A percentile compares a stretch with the other conserved stretches of the same genome.
Evolutionary conservation across 2,113 vertebrate species (phyloP).

Genomic region (Aegithalos caudatus): DNA sequence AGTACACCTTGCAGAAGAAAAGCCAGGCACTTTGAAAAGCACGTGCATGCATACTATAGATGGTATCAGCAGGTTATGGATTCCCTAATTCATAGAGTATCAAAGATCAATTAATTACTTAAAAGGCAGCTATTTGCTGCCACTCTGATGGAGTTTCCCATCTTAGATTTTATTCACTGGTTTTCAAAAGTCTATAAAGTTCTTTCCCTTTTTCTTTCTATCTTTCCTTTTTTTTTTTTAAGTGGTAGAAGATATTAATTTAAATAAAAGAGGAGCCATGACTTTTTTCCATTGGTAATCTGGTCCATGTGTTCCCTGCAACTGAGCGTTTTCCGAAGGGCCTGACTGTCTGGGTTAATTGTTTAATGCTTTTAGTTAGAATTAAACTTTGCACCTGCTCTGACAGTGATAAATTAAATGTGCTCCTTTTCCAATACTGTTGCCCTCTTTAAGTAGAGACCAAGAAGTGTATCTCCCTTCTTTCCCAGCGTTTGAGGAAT

Average conservation of each 20-base stretch:
- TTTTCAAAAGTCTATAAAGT: conserved; percentile 48
- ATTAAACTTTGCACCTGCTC: conserved; percentile 88
- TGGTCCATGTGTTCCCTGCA: conserved; percentile 76
- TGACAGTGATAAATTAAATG: conserved; percentile 89
- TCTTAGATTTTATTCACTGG: conserved; percentile 52
- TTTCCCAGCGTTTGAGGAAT: conserved; percentile 80
- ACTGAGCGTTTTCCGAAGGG: conserved; percentile 79
- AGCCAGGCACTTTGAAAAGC: not conserved
- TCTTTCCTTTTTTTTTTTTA: not conserved
- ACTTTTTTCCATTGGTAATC: conserved; percentile 74
- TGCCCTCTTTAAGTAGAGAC: conserved; percentile 85
- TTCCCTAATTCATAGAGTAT: conserved; percentile 15
- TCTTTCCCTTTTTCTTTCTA: conserved; percentile 33
- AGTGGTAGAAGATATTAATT: conserved; percentile 59
- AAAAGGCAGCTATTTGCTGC: conserved; percentile 55
- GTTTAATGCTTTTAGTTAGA: conserved; percentile 90
- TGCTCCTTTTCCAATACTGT: conserved; percentile 84
- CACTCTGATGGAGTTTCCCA: conserved; percentile 20
- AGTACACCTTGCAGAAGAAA: not conserved
- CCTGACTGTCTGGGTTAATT: conserved; percentile 85
- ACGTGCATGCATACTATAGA: rapidly evolving
- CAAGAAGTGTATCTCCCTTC: conserved; percentile 85
- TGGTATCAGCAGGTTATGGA: not conserved
- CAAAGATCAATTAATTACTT: conserved; percentile 44
- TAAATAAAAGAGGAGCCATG: conserved; percentile 65